A percentile compares a stretch with the other conserved stretches of the same genome.
These are phyloP conservation scores for Caenorhabditis elegans DNA, from an alignment of 1,140 invertebrate genomes.

Conservation along the genomic window DNA sequence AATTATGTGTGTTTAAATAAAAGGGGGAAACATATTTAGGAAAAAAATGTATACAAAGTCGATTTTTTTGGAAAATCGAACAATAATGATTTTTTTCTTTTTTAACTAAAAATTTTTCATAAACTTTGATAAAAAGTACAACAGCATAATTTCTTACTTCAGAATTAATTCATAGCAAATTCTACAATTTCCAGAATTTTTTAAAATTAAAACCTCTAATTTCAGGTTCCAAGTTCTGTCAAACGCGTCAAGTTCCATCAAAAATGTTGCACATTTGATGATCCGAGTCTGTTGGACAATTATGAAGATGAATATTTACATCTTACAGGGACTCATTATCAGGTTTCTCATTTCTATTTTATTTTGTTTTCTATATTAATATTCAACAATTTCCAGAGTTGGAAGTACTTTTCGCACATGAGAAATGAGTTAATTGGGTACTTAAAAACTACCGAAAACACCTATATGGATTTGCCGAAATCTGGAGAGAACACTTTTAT, in stretches of 20 bases:
- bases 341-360: no score
- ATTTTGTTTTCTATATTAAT: no score
- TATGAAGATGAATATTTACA: background rate
- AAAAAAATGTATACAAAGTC: no score
- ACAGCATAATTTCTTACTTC: no score
- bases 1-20: no score
- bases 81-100: no score
- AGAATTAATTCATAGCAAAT: no score
- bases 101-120: no score
- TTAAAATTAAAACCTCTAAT: background rate
- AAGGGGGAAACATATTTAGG: no score
- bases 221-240: background rate
- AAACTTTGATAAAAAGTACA: no score
- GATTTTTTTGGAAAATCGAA: no score
- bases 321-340: constrained; percentile 4
- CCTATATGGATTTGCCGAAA: background rate
- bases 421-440: background rate
- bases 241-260: background rate
- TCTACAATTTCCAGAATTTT: no score
- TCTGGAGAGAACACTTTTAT: background rate
- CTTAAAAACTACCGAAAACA: background rate
- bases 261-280: background rate
- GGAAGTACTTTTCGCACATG: background rate
- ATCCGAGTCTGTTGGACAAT: background rate
- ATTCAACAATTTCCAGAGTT: background rate